Conservation (phyloP, 2,113 vertebrate genomes). For the Suncus etruscus region DNA sequence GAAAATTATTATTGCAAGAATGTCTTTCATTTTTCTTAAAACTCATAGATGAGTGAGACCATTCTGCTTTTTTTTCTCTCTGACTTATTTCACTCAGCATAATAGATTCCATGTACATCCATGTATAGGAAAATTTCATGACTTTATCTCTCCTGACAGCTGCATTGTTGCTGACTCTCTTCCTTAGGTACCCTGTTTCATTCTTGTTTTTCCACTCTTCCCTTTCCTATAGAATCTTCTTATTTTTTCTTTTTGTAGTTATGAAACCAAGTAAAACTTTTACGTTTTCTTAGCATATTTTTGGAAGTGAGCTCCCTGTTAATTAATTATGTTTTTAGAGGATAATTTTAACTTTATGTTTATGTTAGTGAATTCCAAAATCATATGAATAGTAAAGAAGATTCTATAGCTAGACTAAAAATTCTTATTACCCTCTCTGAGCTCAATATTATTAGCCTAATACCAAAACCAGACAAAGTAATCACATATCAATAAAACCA, state of each 20-base stretch:
- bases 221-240: not conserved
- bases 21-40: no score
- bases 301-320: not conserved
- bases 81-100: no score
- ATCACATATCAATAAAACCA: no score
- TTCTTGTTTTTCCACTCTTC: not conserved
- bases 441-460: not conserved
- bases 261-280: not conserved
- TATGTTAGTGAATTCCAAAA: not conserved
- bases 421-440: not conserved
- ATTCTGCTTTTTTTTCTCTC: no score
- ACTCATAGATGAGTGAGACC: no score
- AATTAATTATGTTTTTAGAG: no score
- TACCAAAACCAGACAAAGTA: no score
- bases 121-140: no score
- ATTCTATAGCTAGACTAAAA: conserved; percentile 5
- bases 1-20: no score
- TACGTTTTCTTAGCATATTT: not conserved
- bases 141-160: no score
- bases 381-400: not conserved
- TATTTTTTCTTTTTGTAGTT: not conserved
- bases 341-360: no score
- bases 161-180: not conserved
- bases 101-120: no score
- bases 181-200: not conserved